Evolutionary conservation across 2,113 vertebrate genomes (phyloP).

Genomic region (Capricornis sumatraensis): DNA sequence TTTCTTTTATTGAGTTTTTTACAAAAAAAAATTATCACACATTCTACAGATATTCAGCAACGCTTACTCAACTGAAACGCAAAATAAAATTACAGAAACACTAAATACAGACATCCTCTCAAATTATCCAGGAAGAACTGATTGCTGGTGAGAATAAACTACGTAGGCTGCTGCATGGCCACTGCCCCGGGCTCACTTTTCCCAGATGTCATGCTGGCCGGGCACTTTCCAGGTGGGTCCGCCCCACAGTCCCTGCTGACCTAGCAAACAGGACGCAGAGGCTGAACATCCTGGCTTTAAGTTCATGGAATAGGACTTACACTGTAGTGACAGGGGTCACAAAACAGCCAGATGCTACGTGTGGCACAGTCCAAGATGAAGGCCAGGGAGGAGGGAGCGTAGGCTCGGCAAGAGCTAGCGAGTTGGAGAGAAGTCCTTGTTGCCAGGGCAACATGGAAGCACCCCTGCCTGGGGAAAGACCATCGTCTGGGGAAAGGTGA

Average conservation of each 20-base stretch:
- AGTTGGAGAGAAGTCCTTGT: background rate
- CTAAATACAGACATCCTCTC: constrained; percentile 57
- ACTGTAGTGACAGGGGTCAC: too few species aligned
- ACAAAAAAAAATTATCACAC: constrained; percentile 68
- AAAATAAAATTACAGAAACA: constrained; percentile 70
- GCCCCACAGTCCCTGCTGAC: too few species aligned
- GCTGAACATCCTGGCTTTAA: background rate
- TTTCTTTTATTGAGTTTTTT: constrained; percentile 71
- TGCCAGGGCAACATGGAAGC: background rate
- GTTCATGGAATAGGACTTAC: background rate
- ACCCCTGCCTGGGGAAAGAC: background rate
- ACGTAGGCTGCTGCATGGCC: background rate
- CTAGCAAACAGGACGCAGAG: background rate
- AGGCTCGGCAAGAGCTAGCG: background rate
- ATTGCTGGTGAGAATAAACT: background rate
- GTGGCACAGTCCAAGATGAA: rapidly evolving
- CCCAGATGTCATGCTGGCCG: rapidly evolving
- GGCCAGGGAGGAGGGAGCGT: background rate
- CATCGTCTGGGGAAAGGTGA: background rate
- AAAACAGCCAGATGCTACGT: background rate
- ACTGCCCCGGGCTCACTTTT: background rate
- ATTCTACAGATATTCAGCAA: constrained; percentile 73
- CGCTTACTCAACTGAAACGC: constrained; percentile 69
- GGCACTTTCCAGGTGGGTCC: background rate
- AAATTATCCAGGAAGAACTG: constrained; percentile 40